Evolutionary conservation across 2,113 vertebrate species (phyloP), one percentile per base, ranked within the genome.

Genomic region (Salminus brasiliensis): DNA sequence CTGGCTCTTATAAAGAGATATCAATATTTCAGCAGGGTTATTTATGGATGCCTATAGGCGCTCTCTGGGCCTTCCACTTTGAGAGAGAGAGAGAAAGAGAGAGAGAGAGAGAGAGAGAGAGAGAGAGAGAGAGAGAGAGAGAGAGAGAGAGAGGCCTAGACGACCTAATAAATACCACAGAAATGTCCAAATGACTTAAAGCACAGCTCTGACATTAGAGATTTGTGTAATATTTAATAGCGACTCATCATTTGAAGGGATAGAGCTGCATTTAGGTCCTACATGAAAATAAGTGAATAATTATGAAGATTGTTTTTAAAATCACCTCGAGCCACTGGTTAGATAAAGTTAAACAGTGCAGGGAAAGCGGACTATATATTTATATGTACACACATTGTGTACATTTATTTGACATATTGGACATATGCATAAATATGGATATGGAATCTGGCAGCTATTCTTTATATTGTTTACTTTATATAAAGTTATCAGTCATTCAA

Each of bases 11-110:
- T 80, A 81, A 83, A 79, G 53, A 36, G 34, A 43, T 82, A 87
- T 85, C 68, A 83, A 87, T 87, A 85, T 85, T 87, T 85, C 68
- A 87, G 55, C 41, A 84, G 74, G 67, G 83, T 82, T 76, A 84
- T 84, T 81, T 81, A 87, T 84, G 70, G 81, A 21, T 63, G 59
- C 78, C 82, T 80, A 67, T 71, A 60, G 74, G 74, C 74, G 29
- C 25, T 85, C 62, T 80, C 43, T 76, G n/a, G 18, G 70, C 43
- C 66, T 70, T 65, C 66, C 43, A 70, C 60, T 77, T 79, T 81
- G 30, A 29, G 39, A 74, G 59, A 74, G n/a, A 62, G 57, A n/a
- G n/a, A n/a, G n/a, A n/a, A n/a, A n/a, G n/a, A n/a, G 43, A 49
- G 5, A 21, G 52, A 29, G 52, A 70, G 66, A 70, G 18, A 63